Conservation (phyloP, 2,113 vertebrate species). For the Todiramphus chloris region DNA sequence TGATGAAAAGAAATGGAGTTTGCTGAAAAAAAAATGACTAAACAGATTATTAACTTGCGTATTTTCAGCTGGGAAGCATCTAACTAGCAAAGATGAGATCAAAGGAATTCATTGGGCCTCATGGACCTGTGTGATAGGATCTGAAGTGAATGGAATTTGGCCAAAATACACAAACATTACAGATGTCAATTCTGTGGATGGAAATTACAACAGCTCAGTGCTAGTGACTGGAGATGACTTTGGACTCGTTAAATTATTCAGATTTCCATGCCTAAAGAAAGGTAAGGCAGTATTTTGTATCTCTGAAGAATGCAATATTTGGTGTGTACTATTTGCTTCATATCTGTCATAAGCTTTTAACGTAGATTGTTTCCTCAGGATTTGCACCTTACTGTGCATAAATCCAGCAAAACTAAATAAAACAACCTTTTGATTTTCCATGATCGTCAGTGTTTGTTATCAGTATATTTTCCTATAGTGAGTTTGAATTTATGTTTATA, state of each 20-base stretch:
- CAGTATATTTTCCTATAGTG: background rate
- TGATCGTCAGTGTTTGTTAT: background rate
- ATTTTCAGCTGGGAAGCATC: slow-evolving; percentile 87
- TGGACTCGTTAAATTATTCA: slow-evolving; percentile 91
- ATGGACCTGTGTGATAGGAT: slow-evolving; percentile 91
- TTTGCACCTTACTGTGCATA: background rate
- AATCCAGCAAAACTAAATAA: background rate
- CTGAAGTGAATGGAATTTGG: slow-evolving; percentile 95
- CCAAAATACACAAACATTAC: slow-evolving; percentile 90
- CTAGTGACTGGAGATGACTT: slow-evolving; percentile 92
- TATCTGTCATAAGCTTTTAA: background rate
- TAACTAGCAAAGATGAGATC: slow-evolving; percentile 88
- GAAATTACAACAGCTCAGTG: slow-evolving; percentile 89
- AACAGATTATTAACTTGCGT: background rate
- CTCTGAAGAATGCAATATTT: background rate
- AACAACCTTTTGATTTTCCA: background rate
- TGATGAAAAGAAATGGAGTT: background rate
- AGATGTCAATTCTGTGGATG: slow-evolving; percentile 93
- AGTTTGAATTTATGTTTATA: background rate
- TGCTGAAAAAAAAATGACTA: background rate
- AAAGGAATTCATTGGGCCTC: slow-evolving; percentile 94
- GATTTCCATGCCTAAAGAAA: slow-evolving; percentile 96
- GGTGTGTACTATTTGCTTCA: background rate
- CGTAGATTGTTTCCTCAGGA: background rate
- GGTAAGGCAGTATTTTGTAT: slow-evolving; percentile 67